A percentile compares a stretch with the other conserved stretches of the same genome.
Evolutionary conservation across 2,888 invertebrate genomes (phyloP).

Genomic region (Oxystoma pomonae): DNA sequence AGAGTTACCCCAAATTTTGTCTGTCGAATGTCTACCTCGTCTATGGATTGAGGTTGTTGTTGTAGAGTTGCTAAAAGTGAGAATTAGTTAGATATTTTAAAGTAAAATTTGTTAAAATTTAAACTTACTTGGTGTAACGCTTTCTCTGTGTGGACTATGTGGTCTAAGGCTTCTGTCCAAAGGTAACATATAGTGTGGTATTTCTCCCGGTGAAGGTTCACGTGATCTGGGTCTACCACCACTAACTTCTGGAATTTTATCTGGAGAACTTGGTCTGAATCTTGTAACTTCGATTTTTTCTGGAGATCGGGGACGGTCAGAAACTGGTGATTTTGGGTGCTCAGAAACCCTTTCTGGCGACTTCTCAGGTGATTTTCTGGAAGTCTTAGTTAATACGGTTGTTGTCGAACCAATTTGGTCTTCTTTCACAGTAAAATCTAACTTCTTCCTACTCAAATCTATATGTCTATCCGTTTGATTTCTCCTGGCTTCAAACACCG

Average conservation of each 20-base stretch:
- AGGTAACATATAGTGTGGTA: slow-evolving; percentile 43
- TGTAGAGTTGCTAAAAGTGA: slow-evolving; percentile 4
- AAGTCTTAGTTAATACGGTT: slow-evolving; percentile 22
- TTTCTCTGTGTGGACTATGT: slow-evolving; percentile 31
- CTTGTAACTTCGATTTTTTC: slow-evolving; percentile 19
- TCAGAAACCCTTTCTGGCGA: slow-evolving; percentile 16
- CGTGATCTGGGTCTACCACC: slow-evolving; percentile 11
- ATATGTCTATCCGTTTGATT: not conserved
- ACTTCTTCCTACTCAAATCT: slow-evolving; percentile 8
- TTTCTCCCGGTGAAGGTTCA: slow-evolving; percentile 26
- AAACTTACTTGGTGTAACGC: slow-evolving; percentile 14
- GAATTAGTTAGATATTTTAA: not conserved
- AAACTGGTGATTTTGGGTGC: not conserved
- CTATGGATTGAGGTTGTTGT: slow-evolving; percentile 17
- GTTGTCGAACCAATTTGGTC: not conserved
- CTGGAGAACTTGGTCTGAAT: slow-evolving; percentile 21
- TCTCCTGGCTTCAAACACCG: slow-evolving; percentile 47
- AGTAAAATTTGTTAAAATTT: not conserved
- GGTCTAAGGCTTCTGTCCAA: slow-evolving; percentile 35
- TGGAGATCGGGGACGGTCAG: slow-evolving; percentile 9
- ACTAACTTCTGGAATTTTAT: slow-evolving; percentile 19
- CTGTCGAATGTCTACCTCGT: slow-evolving; percentile 39
- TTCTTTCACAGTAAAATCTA: slow-evolving; percentile 6
- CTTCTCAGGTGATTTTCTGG: slow-evolving; percentile 2
- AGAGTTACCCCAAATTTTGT: slow-evolving; percentile 67